Conservation (phyloP, 2,797 vertebrate genomes). For the Semotilus atromaculatus region DNA sequence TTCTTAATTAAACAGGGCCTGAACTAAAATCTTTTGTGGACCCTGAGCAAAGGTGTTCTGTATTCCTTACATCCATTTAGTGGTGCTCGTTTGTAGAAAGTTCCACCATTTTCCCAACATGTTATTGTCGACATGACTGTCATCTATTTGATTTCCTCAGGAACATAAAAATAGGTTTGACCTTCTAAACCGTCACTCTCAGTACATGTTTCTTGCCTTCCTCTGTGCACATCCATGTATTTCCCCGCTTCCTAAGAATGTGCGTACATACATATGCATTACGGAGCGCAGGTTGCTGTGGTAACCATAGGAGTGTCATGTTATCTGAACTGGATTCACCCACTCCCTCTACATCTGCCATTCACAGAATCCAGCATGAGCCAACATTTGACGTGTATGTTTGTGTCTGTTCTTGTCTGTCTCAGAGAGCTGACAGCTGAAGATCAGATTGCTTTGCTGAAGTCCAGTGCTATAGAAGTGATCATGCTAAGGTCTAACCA, state of each 20-base stretch:
- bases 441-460: conserved; percentile 95
- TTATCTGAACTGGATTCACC: conserved; percentile 15
- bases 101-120: neutral
- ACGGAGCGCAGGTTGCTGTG: conserved; percentile 27
- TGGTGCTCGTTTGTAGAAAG: neutral
- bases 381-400: conserved; percentile 22
- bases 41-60: neutral
- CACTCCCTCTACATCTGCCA: conserved; percentile 33
- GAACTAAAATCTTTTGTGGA: neutral
- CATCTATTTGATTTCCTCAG: conserved; percentile 24
- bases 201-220: conserved; percentile 12
- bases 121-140: neutral
- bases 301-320: conserved; percentile 39
- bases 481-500: conserved; percentile 98
- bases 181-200: conserved; percentile 8
- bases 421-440: conserved; percentile 90
- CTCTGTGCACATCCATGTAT: conserved; percentile 20
- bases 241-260: conserved; percentile 3
- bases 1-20: neutral
- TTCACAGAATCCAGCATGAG: conserved; percentile 32
- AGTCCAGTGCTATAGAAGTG: conserved; percentile 96
- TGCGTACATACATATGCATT: conserved; percentile 19
- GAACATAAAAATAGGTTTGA: conserved; percentile 26
- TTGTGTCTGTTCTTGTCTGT: conserved; percentile 71
- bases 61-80: conserved; percentile 4